phyloP scores from a whole-genome alignment of 2,797 vertebrate genomes.

The Lepus oiostolus region DNA sequence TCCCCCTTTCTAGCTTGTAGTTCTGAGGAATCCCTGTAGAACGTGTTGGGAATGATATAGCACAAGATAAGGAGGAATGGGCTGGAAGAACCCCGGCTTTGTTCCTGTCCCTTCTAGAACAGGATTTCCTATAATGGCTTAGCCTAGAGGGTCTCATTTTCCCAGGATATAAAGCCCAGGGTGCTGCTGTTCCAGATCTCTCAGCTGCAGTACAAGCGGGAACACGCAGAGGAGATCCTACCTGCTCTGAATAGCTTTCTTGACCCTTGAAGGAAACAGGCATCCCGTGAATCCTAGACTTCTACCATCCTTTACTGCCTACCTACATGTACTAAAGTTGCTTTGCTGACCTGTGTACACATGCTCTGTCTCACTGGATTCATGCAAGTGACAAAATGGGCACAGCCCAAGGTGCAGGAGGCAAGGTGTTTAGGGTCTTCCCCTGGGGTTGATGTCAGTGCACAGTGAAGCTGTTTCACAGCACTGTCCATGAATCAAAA shows the following conservation, averaged over 20 bases:
- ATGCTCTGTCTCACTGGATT: not conserved
- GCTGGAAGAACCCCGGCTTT: not conserved
- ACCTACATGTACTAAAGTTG: not conserved
- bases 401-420: no score
- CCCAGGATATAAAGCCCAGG: not conserved
- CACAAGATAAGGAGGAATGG: not conserved
- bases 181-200: not conserved
- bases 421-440: not conserved
- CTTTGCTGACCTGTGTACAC: not conserved
- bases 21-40: not conserved
- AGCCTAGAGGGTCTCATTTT: not conserved
- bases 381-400: not conserved
- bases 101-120: not conserved
- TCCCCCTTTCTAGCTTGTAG: not conserved
- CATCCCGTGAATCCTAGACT: not conserved
- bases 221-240: not conserved
- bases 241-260: not conserved
- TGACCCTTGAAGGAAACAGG: not conserved
- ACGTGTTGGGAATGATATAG: not conserved
- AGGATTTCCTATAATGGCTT: not conserved
- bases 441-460: not conserved
- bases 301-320: not conserved
- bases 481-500: not conserved
- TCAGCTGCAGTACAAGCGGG: not conserved
- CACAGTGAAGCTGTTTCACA: not conserved